phyloP scores from a whole-genome alignment of 92 coral and sea anemone species.

The Porites lobata region DNA sequence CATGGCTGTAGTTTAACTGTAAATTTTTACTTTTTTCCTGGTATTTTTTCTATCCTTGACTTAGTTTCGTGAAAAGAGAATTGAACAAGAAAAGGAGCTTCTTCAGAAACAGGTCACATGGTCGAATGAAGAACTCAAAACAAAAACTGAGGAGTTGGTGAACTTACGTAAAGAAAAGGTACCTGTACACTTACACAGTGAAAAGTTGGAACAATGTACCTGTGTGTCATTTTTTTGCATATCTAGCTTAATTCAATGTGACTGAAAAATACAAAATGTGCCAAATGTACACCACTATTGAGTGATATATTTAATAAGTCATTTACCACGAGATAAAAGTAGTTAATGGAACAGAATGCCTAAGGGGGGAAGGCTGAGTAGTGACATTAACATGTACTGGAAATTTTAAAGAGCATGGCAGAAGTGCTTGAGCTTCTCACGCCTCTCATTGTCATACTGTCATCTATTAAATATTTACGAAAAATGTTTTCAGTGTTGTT shows the following conservation, averaged over 20 bases:
- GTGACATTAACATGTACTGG: no score
- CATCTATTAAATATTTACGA: not conserved
- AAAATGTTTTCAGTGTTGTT: not conserved
- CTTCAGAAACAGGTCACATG: conserved; percentile 87
- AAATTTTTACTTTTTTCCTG: not conserved
- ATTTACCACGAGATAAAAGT: no score
- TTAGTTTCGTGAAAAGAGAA: conserved; percentile 91
- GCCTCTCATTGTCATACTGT: not conserved
- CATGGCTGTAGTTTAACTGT: not conserved
- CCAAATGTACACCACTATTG: no score
- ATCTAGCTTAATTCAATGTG: no score
- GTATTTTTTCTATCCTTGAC: not conserved
- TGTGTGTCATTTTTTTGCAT: no score
- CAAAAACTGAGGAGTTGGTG: conserved; percentile 88
- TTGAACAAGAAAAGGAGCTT: conserved; percentile 93
- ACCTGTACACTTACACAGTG: not conserved
- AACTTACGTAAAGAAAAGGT: conserved; percentile 91
- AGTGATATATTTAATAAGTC: no score
- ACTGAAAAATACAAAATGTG: no score
- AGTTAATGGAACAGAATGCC: no score
- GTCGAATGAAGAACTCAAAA: conserved; percentile 87
- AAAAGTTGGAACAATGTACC: no score
- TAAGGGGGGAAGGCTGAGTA: no score
- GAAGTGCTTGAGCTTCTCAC: no score
- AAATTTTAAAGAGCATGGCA: no score